A percentile compares a stretch with the other conserved stretches of the same genome.
phyloP scores from a whole-genome alignment of 2,888 invertebrate species.

The Agonopterix heracliana region DNA sequence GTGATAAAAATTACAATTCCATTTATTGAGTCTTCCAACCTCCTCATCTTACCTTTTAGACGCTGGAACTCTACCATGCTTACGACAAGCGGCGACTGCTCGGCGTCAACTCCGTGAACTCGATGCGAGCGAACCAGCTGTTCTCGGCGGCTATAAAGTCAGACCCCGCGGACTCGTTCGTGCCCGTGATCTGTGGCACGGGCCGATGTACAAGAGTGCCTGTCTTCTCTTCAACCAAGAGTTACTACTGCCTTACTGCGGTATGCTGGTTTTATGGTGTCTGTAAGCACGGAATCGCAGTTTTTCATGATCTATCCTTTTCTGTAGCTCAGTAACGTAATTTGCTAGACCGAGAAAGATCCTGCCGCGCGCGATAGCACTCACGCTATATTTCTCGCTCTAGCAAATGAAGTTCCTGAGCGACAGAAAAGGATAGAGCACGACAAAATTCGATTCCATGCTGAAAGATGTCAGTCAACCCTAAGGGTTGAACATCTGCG shows the following conservation, averaged over 20 bases:
- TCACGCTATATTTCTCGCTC: background rate
- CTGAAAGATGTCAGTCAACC: background rate
- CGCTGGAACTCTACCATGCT: conserved; percentile 32
- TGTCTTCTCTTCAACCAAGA: conserved; percentile 50
- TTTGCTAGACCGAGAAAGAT: too few relatives aligned
- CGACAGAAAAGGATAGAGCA: too few relatives aligned
- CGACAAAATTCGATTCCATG: too few relatives aligned
- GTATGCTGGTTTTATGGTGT: conserved; percentile 22
- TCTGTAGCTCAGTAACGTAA: too few relatives aligned
- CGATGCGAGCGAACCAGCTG: conserved; percentile 67
- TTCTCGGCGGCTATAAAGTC: conserved; percentile 43
- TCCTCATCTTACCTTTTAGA: conserved; percentile 27
- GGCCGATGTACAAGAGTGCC: conserved; percentile 59
- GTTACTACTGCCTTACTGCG: conserved; percentile 37
- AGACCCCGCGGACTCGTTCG: conserved; percentile 33
- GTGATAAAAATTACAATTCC: too few relatives aligned
- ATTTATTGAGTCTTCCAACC: too few relatives aligned
- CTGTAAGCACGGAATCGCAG: too few relatives aligned
- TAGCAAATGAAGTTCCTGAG: background rate
- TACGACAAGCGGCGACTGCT: conserved; percentile 52
- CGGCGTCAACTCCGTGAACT: conserved; percentile 55
- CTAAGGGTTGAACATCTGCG: too few relatives aligned
- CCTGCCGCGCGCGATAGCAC: background rate
- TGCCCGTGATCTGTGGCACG: conserved; percentile 56
- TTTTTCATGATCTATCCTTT: too few relatives aligned